Percentiles rank a stretch among this genome's conserved stretches.
These are phyloP conservation scores for Eilema griseolum DNA, from an alignment of 2,888 invertebrate genomes.

Conservation along the genomic window DNA sequence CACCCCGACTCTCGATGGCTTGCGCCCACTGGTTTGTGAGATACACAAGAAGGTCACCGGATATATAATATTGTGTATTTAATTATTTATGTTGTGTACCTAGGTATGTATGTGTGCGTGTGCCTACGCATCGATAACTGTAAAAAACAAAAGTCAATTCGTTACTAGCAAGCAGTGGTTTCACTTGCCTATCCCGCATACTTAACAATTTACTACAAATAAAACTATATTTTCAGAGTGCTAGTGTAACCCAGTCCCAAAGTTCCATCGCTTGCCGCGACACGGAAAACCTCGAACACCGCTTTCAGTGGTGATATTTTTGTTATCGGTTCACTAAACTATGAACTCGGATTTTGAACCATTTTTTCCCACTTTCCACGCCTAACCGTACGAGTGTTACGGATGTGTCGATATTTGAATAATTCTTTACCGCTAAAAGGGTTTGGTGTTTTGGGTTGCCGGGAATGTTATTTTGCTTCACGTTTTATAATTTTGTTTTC, in stretches of 20 bases:
- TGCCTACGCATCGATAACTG: no score
- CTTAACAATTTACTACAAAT: no score
- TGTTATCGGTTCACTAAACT: slow-evolving; percentile 54
- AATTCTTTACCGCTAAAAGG: slow-evolving; percentile 12
- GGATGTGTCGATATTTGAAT: slow-evolving; percentile 42
- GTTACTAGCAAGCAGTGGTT: no score
- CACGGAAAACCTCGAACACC: slow-evolving; percentile 30
- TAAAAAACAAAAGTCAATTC: no score
- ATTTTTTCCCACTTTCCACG: slow-evolving; percentile 39
- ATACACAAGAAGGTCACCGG: no score
- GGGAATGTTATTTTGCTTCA: not conserved
- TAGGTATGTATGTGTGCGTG: no score
- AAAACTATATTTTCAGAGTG: slow-evolving; percentile 14
- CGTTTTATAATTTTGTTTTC: not conserved
- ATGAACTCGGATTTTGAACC: slow-evolving; percentile 45
- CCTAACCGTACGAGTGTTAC: slow-evolving; percentile 39
- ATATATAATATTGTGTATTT: no score
- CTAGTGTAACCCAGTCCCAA: slow-evolving; percentile 30
- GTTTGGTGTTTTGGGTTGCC: slow-evolving; percentile 15
- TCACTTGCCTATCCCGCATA: no score
- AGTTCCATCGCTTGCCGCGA: slow-evolving; percentile 39
- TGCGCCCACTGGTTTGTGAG: no score
- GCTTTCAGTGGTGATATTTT: slow-evolving; percentile 54
- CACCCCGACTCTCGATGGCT: no score
- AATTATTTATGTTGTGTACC: no score